phyloP scores from a whole-genome alignment of 2,888 invertebrate genomes.

The Neuroscelio doddi region DNA sequence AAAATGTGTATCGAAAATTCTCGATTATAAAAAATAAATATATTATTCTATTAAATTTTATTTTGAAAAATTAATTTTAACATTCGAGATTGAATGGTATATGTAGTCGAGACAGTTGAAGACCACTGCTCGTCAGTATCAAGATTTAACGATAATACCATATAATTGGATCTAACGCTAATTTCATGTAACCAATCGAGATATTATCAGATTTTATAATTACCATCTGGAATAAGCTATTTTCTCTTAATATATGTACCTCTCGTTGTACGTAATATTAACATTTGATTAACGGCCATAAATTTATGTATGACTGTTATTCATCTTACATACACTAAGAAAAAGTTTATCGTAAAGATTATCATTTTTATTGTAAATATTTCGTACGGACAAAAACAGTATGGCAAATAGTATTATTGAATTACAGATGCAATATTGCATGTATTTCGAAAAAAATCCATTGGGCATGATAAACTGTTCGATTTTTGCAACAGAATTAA shows the following conservation, averaged over 20 bases:
- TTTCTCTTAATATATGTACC: constrained; percentile 54
- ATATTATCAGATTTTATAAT: constrained; percentile 63
- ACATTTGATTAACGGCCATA: constrained; percentile 25
- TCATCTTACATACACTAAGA: too few species aligned
- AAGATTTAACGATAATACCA: constrained; percentile 65
- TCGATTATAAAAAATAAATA: too few species aligned
- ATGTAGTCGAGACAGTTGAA: too few species aligned
- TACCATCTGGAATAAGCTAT: constrained; percentile 63
- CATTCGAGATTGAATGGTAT: neutral
- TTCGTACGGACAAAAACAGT: too few species aligned
- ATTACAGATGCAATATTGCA: too few species aligned
- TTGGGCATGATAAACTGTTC: neutral
- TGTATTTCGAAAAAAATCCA: too few species aligned
- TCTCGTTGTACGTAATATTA: constrained; percentile 34
- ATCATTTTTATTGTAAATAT: too few species aligned
- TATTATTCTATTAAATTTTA: too few species aligned
- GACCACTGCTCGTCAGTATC: constrained; percentile 60
- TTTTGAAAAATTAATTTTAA: constrained; percentile 5
- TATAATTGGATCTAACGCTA: constrained; percentile 66
- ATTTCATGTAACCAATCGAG: constrained; percentile 64
- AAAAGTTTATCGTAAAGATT: too few species aligned
- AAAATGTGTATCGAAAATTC: too few species aligned
- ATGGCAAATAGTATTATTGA: too few species aligned
- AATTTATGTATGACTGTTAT: too few species aligned
- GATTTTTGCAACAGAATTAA: neutral